These are phyloP conservation scores for Athene noctua DNA, from an alignment of 2,113 vertebrate species.

Conservation along the genomic window DNA sequence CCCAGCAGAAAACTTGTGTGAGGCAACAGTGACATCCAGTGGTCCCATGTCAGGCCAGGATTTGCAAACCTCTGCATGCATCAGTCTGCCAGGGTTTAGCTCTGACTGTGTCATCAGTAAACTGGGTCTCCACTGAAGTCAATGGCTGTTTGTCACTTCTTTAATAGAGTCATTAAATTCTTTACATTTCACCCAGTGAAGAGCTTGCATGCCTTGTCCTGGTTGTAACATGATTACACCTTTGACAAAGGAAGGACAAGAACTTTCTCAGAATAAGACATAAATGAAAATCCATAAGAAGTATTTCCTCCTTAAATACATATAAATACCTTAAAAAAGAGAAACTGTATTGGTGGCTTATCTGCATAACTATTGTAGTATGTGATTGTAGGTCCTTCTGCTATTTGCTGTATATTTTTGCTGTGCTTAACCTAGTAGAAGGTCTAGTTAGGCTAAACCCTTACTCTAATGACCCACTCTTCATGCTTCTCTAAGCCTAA, in stretches of 20 bases:
- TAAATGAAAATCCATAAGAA: neutral
- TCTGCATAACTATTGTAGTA: neutral
- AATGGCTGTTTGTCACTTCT: neutral
- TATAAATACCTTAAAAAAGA: neutral
- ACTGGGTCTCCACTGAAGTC: neutral
- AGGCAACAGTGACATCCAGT: slow-evolving; percentile 52
- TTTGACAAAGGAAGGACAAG: neutral
- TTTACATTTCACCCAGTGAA: neutral
- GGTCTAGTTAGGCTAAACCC: neutral
- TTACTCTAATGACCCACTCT: neutral
- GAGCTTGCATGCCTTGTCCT: neutral
- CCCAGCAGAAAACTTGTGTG: neutral
- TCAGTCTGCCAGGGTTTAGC: neutral
- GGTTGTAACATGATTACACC: neutral
- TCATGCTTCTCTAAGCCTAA: neutral
- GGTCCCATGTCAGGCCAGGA: neutral
- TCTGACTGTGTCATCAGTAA: neutral
- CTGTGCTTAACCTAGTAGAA: neutral
- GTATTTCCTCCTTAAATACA: neutral
- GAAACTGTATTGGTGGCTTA: neutral
- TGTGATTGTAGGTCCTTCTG: neutral
- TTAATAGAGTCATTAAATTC: neutral
- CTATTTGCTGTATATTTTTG: neutral
- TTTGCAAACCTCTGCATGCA: neutral
- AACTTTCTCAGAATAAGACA: neutral